A percentile compares a stretch with the other conserved stretches of the same genome.
These are phyloP conservation scores for Ornithorhynchus anatinus DNA, from an alignment of 2,113 vertebrate genomes.

Conservation along the genomic window DNA sequence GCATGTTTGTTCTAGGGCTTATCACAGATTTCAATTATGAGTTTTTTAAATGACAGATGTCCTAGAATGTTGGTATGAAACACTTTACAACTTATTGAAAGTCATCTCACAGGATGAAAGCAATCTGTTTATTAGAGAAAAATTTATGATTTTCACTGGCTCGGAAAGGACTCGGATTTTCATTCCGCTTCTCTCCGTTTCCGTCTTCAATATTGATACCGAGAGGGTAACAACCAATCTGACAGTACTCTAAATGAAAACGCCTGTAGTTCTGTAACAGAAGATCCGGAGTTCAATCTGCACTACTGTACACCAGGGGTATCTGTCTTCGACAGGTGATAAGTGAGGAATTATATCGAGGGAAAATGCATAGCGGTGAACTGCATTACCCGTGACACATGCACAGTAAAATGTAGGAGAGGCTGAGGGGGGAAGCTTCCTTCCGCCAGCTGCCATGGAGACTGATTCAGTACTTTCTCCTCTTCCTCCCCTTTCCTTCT, in stretches of 20 bases:
- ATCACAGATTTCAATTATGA: constrained; percentile 16
- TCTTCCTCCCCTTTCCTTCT: not conserved
- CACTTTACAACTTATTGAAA: not conserved
- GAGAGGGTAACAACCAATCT: constrained; percentile 32
- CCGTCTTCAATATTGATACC: constrained; percentile 29
- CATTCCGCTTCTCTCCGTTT: not conserved
- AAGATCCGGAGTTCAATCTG: constrained; percentile 18
- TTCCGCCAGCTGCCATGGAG: not conserved
- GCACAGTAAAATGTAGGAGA: constrained; percentile 12
- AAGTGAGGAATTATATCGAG: constrained; percentile 27
- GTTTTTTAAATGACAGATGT: not conserved
- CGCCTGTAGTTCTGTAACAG: constrained; percentile 8
- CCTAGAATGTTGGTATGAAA: constrained; percentile 5
- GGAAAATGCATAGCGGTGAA: not conserved
- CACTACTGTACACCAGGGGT: not conserved
- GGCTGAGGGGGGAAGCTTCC: not conserved
- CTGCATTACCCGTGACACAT: not conserved
- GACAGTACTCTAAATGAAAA: constrained; percentile 42
- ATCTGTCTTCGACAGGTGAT: constrained; percentile 23
- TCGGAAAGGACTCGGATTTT: constrained; percentile 25
- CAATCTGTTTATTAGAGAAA: constrained; percentile 22
- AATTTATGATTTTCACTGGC: constrained; percentile 11
- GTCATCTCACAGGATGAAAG: constrained; percentile 10
- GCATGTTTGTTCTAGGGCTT: not conserved
- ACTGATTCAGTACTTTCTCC: no score